Evolutionary conservation across 2,113 vertebrate species (phyloP).

Genomic region (Ptilorrhoa leucosticta): DNA sequence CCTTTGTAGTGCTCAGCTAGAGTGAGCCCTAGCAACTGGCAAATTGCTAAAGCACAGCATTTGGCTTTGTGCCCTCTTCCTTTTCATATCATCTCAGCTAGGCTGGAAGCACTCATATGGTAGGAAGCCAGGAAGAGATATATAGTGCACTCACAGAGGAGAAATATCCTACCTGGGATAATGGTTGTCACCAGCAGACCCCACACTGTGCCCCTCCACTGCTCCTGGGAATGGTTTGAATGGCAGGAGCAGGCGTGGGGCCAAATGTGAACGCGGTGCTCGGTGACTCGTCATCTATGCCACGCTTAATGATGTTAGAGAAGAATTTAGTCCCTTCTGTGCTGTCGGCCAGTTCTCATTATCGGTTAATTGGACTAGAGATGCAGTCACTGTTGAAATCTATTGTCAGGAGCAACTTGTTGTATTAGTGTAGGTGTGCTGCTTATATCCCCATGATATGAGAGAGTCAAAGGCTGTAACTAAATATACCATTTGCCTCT

Average conservation of each 20-base stretch:
- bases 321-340: constrained; percentile 3
- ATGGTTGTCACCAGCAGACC: background rate
- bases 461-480: background rate
- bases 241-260: background rate
- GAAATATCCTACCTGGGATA: background rate
- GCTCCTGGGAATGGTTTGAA: background rate
- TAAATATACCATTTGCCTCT: background rate
- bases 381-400: background rate
- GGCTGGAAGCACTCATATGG: background rate
- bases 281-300: background rate
- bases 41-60: background rate
- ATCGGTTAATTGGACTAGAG: background rate
- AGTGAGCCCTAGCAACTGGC: background rate
- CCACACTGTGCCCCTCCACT: background rate
- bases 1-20: background rate
- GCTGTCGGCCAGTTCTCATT: constrained; percentile 20
- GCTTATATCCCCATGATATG: background rate
- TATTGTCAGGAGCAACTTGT: background rate
- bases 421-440: background rate
- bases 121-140: background rate
- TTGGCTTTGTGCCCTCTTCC: background rate
- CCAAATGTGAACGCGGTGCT: background rate
- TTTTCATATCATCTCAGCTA: background rate
- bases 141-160: background rate
- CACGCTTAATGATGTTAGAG: background rate